Conservation (phyloP, 2,113 vertebrate species). For the Leuciscus idus region DNA sequence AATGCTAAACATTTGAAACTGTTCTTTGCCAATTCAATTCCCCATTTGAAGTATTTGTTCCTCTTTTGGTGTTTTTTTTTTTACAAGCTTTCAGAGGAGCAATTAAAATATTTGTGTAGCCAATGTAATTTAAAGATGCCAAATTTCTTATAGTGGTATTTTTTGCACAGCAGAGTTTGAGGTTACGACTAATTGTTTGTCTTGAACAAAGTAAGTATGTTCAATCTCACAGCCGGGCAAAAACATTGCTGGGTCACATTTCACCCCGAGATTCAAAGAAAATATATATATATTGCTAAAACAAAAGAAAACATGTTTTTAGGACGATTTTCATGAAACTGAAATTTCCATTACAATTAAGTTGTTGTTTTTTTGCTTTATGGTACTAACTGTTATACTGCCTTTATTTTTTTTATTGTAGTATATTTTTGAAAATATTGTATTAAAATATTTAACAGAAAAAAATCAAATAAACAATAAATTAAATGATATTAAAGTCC, state of each 20-base stretch:
- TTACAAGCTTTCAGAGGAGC: conserved; percentile 54
- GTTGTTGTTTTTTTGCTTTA: not conserved
- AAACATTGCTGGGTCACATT: not conserved
- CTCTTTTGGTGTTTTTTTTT: conserved; percentile 50
- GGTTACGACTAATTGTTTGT: conserved; percentile 41
- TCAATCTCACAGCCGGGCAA: not conserved
- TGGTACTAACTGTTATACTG: not conserved
- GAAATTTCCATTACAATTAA: not conserved
- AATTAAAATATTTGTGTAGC: conserved; percentile 64
- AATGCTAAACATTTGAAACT: conserved; percentile 34
- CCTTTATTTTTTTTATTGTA: not conserved
- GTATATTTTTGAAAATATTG: no score
- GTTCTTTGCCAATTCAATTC: conserved; percentile 24
- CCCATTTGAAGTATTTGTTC: conserved; percentile 44
- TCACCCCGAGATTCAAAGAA: not conserved
- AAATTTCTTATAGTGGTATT: conserved; percentile 55
- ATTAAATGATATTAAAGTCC: no score
- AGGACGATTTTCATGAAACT: not conserved
- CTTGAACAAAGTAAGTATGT: not conserved
- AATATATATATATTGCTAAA: not conserved
- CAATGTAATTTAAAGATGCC: conserved; percentile 56
- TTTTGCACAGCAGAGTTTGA: conserved; percentile 52
- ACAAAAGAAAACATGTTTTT: not conserved
- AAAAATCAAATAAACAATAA: no score
- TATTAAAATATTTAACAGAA: no score